Conservation (phyloP, 2,113 vertebrate genomes). For the Entelurus aequoreus region DNA sequence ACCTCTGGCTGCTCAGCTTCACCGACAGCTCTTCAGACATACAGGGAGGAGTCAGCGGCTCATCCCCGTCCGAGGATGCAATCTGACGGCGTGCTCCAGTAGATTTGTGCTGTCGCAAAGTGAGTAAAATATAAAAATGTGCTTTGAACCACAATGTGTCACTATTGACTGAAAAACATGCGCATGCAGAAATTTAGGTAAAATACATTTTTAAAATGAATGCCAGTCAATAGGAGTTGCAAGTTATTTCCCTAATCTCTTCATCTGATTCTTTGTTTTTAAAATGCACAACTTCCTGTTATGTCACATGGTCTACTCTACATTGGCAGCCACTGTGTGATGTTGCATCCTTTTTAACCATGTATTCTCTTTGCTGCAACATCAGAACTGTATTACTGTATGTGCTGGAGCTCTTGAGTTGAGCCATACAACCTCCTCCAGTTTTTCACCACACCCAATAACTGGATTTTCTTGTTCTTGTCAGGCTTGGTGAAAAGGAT, state of each 20-base stretch:
- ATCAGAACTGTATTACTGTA: too few relatives aligned
- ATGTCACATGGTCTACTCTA: background rate
- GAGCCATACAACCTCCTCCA: background rate
- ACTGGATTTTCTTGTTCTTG: constrained; percentile 2
- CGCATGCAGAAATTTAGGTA: too few relatives aligned
- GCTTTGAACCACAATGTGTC: too few relatives aligned
- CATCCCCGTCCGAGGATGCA: constrained; percentile 68
- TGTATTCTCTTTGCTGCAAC: too few relatives aligned
- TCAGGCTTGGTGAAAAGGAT: too few relatives aligned
- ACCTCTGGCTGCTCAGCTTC: constrained; percentile 55
- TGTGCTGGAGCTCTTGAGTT: too few relatives aligned
- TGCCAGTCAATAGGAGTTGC: too few relatives aligned
- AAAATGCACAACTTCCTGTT: background rate
- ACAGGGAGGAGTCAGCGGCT: constrained; percentile 29
- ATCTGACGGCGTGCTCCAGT: constrained; percentile 79
- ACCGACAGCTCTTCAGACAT: constrained; percentile 38
- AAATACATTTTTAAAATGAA: too few relatives aligned
- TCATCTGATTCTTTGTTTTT: background rate
- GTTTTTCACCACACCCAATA: background rate
- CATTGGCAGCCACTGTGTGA: background rate
- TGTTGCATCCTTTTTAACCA: background rate
- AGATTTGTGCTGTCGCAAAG: constrained; percentile 76
- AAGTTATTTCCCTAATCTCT: background rate
- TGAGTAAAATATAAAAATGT: constrained; percentile 58
- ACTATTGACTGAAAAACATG: too few relatives aligned